A percentile compares a stretch with the other conserved stretches of the same genome.
These are phyloP conservation scores for Chymomyza amoena DNA, from an alignment of 2,888 invertebrate species.

Conservation along the genomic window DNA sequence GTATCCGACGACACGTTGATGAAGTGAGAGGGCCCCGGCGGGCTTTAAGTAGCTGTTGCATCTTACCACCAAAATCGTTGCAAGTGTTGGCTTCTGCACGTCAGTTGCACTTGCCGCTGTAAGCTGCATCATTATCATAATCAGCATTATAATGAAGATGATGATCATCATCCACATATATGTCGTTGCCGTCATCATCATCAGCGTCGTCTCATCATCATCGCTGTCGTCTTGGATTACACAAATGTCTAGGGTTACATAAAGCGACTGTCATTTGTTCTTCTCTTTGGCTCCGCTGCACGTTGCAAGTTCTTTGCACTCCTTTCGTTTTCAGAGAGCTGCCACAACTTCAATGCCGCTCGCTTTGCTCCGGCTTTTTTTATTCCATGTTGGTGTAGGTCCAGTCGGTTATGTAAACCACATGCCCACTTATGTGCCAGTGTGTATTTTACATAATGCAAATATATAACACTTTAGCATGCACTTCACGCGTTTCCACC, in stretches of 20 bases:
- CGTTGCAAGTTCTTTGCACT: slow-evolving; percentile 43
- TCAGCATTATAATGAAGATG: slow-evolving; percentile 9
- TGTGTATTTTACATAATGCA: slow-evolving; percentile 52
- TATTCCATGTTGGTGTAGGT: slow-evolving; percentile 61
- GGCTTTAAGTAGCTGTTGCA: slow-evolving; percentile 9
- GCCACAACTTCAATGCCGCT: background rate
- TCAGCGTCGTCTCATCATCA: background rate
- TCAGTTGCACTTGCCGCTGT: slow-evolving; percentile 5
- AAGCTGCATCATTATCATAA: background rate
- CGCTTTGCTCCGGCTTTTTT: background rate
- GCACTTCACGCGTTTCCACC: slow-evolving; percentile 49
- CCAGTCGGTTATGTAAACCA: slow-evolving; percentile 54
- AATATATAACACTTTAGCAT: slow-evolving; percentile 33
- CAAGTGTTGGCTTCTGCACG: slow-evolving; percentile 15
- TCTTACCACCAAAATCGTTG: slow-evolving; percentile 4
- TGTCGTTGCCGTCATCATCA: background rate
- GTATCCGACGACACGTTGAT: background rate
- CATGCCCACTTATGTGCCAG: slow-evolving; percentile 39
- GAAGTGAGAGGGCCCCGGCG: background rate
- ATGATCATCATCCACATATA: background rate
- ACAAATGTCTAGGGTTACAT: slow-evolving; percentile 40
- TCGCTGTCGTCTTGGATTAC: slow-evolving; percentile 49
- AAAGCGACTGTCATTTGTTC: slow-evolving; percentile 43
- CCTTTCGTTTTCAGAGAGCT: slow-evolving; percentile 29
- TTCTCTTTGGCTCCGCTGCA: slow-evolving; percentile 13